These are phyloP conservation scores for Xiphophorus birchmanni DNA, from an alignment of 2,797 vertebrate species.

Conservation along the genomic window DNA sequence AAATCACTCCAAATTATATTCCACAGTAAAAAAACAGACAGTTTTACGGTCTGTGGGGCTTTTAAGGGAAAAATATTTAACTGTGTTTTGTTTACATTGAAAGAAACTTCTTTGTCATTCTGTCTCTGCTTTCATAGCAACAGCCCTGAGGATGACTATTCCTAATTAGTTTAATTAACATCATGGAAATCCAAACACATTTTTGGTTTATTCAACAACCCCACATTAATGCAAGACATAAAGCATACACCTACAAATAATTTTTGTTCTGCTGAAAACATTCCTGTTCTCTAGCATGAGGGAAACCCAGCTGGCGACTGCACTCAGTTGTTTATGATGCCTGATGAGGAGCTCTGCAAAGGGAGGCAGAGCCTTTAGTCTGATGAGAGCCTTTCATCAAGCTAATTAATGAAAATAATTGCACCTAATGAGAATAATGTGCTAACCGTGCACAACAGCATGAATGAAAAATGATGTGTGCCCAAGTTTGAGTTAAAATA, in stretches of 20 bases:
- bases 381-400: slow-evolving; percentile 44
- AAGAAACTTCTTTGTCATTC: neutral
- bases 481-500: slow-evolving; percentile 21
- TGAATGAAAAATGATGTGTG: slow-evolving; percentile 29
- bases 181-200: neutral
- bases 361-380: slow-evolving; percentile 18
- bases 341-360: slow-evolving; percentile 2
- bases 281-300: neutral
- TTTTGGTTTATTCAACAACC: neutral
- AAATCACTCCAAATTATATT: neutral
- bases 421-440: slow-evolving; percentile 36
- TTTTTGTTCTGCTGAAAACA: neutral
- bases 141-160: neutral
- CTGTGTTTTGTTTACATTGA: neutral
- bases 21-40: neutral
- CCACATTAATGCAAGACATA: neutral
- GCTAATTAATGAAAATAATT: slow-evolving; percentile 55
- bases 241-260: neutral
- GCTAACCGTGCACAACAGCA: neutral
- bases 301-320: slow-evolving; percentile 8
- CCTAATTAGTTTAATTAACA: neutral
- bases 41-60: neutral
- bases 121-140: neutral
- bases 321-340: slow-evolving; percentile 4
- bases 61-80: neutral